Base-by-base conservation (phyloP, 2,113 vertebrate species). In the Dromas ardeola region DNA sequence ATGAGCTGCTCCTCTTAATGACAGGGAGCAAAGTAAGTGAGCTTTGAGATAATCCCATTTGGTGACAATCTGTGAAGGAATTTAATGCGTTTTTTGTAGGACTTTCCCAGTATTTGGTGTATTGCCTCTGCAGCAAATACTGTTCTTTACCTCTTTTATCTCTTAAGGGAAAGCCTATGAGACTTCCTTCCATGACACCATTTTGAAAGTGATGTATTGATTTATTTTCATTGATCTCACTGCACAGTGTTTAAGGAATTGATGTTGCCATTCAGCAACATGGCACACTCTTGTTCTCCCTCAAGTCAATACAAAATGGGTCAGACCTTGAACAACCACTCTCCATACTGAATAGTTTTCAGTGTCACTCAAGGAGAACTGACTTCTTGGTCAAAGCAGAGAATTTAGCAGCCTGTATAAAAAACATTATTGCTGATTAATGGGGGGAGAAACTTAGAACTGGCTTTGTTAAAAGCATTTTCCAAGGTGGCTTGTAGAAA, bases 21-120 rank as follows among this genome's bases (percentile, higher is more conserved):
- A 40, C 63, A 88, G 26, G 43, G 52, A 90, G 50, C 16, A 72
- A 81, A 95, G 55, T 82, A 90, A 89, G 58, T 72, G 59, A 90
- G 88, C 45, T 95, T 92, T 92, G 55, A 72, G 83, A 66, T 96
- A 95, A 96, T 92, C 82, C 53, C 61, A 43, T 96, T 95, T 87
- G 45, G 50, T 85, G 89, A 74, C 56, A 92, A n/a, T 34, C 61
- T 79, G 69, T 90, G 62, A 94, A 96, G 42, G 29, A 84, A 30
- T 11, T 30, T 81, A 74, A 73, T 66, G 27, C 16, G 21, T 73
- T 93, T 89, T 86, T 76, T 73, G 38, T 55, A 66, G 47, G 59
- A 85, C 45, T 85, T 89, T 70, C 42, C 32, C 29, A 62, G 50
- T 52, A 34, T 70, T 82, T 85, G 20, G 32, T 50, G 89, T 69